These are phyloP conservation scores for Pogoniulus pusillus DNA, from an alignment of 2,797 vertebrate genomes.

Conservation along the genomic window DNA sequence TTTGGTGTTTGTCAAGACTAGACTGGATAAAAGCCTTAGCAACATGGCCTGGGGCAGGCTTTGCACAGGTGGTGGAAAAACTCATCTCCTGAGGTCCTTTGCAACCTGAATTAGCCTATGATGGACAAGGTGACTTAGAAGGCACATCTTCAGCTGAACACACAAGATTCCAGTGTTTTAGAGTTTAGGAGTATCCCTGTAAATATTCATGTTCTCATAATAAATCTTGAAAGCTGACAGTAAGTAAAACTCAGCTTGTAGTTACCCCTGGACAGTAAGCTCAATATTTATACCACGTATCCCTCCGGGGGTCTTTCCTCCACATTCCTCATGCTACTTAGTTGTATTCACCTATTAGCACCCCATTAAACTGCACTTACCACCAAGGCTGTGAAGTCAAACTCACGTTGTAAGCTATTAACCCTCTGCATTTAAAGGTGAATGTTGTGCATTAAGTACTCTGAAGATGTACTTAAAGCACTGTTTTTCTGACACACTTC, in stretches of 20 bases:
- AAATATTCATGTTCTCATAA: neutral
- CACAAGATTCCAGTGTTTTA: neutral
- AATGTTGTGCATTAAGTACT: neutral
- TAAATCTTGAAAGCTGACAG: neutral
- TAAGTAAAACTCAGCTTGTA: neutral
- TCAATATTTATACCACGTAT: neutral
- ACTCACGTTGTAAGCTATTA: neutral
- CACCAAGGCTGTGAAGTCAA: neutral
- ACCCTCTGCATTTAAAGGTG: neutral
- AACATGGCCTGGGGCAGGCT: neutral
- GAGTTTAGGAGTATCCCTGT: neutral
- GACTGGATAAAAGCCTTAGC: neutral
- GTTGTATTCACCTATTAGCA: neutral
- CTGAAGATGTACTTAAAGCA: neutral
- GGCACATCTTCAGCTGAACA: neutral
- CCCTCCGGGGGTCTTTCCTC: neutral
- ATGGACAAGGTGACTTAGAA: neutral
- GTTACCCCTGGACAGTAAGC: neutral
- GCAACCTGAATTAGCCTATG: neutral
- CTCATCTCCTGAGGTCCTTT: neutral
- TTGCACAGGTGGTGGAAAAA: neutral
- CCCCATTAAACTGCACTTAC: neutral
- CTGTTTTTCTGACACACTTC: neutral
- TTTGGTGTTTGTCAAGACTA: neutral
- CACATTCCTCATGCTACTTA: neutral